Evolutionary conservation across 2,888 invertebrate species (phyloP), one percentile per base, ranked within the genome.

Genomic region (Drosophila ochracea): DNA sequence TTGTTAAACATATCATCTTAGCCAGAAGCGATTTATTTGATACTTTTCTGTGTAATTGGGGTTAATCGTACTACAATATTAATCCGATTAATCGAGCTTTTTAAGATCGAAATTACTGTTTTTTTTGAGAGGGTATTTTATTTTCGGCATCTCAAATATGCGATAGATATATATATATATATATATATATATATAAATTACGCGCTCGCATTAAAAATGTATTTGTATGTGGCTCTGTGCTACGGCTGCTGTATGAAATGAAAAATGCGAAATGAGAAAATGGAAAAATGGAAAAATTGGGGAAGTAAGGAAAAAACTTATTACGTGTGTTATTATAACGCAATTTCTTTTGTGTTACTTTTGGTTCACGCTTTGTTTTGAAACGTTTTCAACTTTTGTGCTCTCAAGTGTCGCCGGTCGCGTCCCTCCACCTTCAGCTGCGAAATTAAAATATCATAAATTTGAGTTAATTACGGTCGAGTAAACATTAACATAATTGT

Each of bases 371-470:
- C 52, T 73, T 43, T 74, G 68, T 66, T 60, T 69, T 63, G 66
- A 76, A 75, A 78, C 70, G 71, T 63, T 73, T 65, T 66, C 78
- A 78, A 78, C 84, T 80, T 85, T 75, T 55, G 54, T 66, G 65
- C 76, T 68, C 73, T 72, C 67, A 58, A 88, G 83, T 85, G 78
- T 80, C 84, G 67, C 60, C 71, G 43, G 62, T 59, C 67, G 13
- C n/a, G 30, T 13, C 11, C 3, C 21, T 7, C 4, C 37, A 25
- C 52, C 63, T 61, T 60, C 65, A 74, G 62, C 67, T 80, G 76
- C 78, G 68, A 89, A 91, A 89, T 89, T 89, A 89, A 89, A 89
- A 91, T 90, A 89, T 88, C 90, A 89, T 89, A 89, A 91, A 89
- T 89, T 89, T 91, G 75, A 83, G 88, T 89, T 89, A 89, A 89